Evolutionary conservation across 2,888 invertebrate species (phyloP).

Genomic region (Resseliella maxima): DNA sequence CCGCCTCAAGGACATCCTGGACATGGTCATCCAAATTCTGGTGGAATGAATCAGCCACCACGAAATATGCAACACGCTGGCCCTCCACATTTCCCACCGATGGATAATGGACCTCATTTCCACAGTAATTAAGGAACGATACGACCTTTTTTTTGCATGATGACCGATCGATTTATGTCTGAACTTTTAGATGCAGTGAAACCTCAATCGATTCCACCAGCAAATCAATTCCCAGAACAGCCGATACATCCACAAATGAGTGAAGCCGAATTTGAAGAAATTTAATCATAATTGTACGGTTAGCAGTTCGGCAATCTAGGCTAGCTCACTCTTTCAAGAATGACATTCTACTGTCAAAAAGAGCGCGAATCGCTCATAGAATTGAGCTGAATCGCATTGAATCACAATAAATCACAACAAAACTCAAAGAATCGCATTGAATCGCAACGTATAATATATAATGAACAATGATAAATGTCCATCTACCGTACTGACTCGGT

Average conservation of each 20-base stretch:
- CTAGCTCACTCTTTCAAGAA: no score
- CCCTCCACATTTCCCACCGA: constrained; percentile 76
- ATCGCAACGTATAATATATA: no score
- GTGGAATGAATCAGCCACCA: constrained; percentile 61
- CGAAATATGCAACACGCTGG: constrained; percentile 66
- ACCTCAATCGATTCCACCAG: constrained; percentile 63
- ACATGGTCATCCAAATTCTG: constrained; percentile 65
- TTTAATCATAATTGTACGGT: constrained; percentile 98
- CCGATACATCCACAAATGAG: constrained; percentile 75
- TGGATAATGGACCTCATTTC: constrained; percentile 73
- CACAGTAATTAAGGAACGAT: constrained; percentile 2
- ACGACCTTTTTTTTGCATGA: no score
- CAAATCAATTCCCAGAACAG: constrained; percentile 64
- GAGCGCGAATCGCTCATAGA: no score
- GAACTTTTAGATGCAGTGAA: constrained; percentile 66
- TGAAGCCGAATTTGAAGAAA: constrained; percentile 98
- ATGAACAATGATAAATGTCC: no score
- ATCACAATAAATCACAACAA: no score
- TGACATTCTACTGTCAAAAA: no score
- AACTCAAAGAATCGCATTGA: no score
- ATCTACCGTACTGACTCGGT: no score
- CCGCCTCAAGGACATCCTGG: constrained; percentile 68
- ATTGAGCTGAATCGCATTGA: no score
- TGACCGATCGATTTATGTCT: no score
- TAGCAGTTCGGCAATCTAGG: constrained; percentile 96